Conservation (phyloP, 2,888 invertebrate species). For the Tetramorium bicarinatum region DNA sequence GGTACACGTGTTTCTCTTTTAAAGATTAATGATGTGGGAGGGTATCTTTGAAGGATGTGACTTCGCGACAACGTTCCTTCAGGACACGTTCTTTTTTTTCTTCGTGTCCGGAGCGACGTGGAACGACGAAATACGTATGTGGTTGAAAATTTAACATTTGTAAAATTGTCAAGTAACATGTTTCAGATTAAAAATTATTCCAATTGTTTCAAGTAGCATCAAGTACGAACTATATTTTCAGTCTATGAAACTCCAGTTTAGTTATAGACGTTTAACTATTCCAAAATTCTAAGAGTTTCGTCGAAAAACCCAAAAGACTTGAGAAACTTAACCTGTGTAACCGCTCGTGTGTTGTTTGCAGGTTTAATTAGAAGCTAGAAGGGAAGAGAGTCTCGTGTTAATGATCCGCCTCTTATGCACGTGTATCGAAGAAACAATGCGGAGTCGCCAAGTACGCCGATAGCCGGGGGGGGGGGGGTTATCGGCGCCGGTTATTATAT, state of each 20-base stretch:
- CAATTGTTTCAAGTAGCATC: no score
- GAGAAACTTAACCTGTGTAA: background rate
- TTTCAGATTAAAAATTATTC: background rate
- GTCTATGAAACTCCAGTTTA: background rate
- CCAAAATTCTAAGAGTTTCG: background rate
- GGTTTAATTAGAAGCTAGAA: background rate
- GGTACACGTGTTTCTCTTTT: background rate
- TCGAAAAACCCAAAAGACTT: background rate
- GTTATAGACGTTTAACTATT: background rate
- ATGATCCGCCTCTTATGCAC: slow-evolving; percentile 14
- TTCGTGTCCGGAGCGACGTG: slow-evolving; percentile 13
- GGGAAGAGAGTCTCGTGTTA: background rate
- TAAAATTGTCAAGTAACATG: background rate
- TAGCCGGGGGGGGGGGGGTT: slow-evolving; percentile 79
- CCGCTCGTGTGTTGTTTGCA: slow-evolving; percentile 1
- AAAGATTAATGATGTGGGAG: background rate
- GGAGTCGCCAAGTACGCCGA: slow-evolving; percentile 67
- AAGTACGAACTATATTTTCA: background rate
- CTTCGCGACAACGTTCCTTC: background rate
- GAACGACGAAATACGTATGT: slow-evolving; percentile 58
- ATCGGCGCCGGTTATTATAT: slow-evolving; percentile 64
- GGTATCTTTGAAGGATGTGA: background rate
- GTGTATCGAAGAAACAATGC: slow-evolving; percentile 32
- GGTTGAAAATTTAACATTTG: background rate
- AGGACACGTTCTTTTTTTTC: slow-evolving; percentile 18